Evolutionary conservation across 1,140 invertebrate genomes (phyloP).

Genomic region (Antheraea mylitta): DNA sequence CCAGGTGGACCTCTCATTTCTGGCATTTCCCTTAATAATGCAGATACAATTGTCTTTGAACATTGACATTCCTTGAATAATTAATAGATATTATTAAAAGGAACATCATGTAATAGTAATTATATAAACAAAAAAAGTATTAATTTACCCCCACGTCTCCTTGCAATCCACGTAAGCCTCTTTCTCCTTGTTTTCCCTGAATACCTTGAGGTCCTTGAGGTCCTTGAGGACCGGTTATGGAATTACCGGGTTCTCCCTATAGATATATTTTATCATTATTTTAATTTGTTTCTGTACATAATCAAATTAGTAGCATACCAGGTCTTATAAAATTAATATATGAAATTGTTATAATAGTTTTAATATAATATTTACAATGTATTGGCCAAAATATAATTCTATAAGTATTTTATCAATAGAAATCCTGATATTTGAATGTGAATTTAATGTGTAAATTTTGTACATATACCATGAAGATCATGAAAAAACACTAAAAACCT

Average conservation of each 20-base stretch:
- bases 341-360: no score
- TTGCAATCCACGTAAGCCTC: conserved; percentile 28
- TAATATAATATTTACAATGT: no score
- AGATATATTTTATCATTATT: not conserved
- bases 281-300: not conserved
- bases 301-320: no score
- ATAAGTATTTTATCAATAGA: no score
- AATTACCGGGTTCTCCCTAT: conserved; percentile 40
- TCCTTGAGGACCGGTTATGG: conserved; percentile 35
- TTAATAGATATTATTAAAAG: not conserved
- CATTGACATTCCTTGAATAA: conserved; percentile 49
- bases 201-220: conserved; percentile 34
- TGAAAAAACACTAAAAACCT: no score
- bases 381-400: no score
- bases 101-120: no score
- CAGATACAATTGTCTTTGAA: conserved; percentile 43
- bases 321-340: no score
- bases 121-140: no score
- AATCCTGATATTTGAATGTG: no score
- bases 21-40: conserved; percentile 41
- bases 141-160: conserved; percentile 36
- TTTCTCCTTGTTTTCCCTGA: conserved; percentile 33
- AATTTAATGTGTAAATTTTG: no score
- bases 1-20: conserved; percentile 49
- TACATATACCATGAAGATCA: no score